These are phyloP conservation scores for Scyliorhinus canicula DNA, from an alignment of 2,797 vertebrate genomes.

Conservation along the genomic window DNA sequence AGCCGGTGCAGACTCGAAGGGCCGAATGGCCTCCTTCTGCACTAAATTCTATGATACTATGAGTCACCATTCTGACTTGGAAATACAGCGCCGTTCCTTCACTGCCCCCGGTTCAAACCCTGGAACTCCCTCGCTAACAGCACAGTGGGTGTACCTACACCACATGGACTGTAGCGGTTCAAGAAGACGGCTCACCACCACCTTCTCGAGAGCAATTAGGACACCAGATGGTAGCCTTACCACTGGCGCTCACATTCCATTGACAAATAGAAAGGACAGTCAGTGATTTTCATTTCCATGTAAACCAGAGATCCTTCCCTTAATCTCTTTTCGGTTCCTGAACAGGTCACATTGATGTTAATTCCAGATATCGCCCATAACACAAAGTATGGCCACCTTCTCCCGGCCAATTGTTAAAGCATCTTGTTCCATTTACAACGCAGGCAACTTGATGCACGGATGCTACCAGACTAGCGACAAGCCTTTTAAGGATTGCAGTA, in stretches of 20 bases:
- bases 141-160: neutral
- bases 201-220: neutral
- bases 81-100: no score
- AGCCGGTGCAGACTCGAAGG: no score
- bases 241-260: neutral
- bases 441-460: neutral
- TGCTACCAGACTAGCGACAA: neutral
- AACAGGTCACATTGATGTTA: neutral
- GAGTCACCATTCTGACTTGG: no score
- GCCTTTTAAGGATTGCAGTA: neutral
- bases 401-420: neutral
- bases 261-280: neutral
- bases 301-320: neutral
- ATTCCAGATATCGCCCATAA: neutral
- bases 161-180: no score
- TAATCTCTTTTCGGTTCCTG: neutral
- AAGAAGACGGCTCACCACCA: neutral
- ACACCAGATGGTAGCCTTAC: no score
- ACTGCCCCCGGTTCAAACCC: no score
- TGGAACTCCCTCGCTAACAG: no score
- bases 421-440: neutral
- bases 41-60: no score
- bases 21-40: no score
- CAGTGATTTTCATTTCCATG: no score
- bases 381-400: neutral